These are phyloP conservation scores for Mesoligia furuncula DNA, from an alignment of 2,888 invertebrate species.

Conservation along the genomic window DNA sequence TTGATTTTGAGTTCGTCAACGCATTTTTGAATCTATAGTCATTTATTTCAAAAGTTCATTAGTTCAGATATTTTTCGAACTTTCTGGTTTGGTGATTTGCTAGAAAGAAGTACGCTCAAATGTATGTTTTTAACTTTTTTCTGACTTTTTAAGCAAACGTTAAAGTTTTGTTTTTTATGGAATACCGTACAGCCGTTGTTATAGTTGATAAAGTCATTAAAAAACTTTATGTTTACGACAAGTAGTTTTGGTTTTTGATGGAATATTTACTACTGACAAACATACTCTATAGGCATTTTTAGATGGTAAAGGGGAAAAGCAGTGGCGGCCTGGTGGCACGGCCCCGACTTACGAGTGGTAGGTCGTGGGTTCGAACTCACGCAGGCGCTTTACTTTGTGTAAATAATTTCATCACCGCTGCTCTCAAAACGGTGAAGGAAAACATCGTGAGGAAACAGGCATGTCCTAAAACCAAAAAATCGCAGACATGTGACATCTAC, in stretches of 20 bases:
- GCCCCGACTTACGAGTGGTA: too few relatives aligned
- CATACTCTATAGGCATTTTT: neutral
- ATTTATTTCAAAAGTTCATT: neutral
- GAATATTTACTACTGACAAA: neutral
- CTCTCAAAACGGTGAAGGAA: too few relatives aligned
- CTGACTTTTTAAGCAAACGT: neutral
- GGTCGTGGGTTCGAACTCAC: too few relatives aligned
- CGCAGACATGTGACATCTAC: too few relatives aligned
- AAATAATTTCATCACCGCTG: too few relatives aligned
- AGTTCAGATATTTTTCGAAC: neutral
- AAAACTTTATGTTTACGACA: neutral
- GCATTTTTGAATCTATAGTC: neutral
- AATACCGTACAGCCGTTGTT: neutral
- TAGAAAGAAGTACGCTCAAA: neutral
- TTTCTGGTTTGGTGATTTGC: neutral
- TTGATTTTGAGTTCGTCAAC: too few relatives aligned
- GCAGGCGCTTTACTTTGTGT: too few relatives aligned
- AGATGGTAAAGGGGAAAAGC: neutral
- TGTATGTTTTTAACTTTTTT: neutral
- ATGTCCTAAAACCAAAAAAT: too few relatives aligned
- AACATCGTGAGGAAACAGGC: too few relatives aligned
- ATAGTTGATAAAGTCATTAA: neutral
- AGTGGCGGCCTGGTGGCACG: neutral
- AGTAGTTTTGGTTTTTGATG: neutral
- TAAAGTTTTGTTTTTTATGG: neutral